phyloP scores from a whole-genome alignment of 2,113 vertebrate species.

The Pelvicachromis taeniatus region DNA sequence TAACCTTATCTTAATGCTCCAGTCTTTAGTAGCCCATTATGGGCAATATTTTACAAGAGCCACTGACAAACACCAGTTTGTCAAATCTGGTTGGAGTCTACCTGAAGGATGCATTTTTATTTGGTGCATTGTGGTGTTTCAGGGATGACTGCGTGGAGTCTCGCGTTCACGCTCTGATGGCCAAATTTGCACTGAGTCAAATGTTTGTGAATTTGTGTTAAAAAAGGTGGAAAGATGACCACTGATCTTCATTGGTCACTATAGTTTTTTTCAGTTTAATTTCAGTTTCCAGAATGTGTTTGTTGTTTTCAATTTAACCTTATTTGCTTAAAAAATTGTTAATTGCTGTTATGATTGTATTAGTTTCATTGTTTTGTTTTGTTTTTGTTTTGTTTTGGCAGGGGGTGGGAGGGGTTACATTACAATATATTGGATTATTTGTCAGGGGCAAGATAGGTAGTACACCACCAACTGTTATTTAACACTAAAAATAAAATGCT shows the following conservation, averaged over 20 bases:
- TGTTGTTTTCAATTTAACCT: not conserved
- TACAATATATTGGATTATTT: not conserved
- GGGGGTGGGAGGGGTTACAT: not conserved
- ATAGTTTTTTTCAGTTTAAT: not conserved
- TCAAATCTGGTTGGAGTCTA: not conserved
- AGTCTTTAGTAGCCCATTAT: not conserved
- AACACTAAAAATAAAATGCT: not conserved
- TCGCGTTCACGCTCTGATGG: not conserved
- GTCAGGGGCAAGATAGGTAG: not conserved
- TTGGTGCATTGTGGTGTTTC: not conserved
- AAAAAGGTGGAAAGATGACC: not conserved
- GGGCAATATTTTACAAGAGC: not conserved
- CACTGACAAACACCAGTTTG: not conserved
- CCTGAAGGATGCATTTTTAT: not conserved
- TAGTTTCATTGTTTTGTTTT: not conserved
- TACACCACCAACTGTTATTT: not conserved
- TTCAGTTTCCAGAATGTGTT: not conserved
- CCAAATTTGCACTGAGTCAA: not conserved
- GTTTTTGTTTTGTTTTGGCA: fast-evolving
- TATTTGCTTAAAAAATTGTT: not conserved
- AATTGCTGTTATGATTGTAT: not conserved
- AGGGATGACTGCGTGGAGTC: not conserved
- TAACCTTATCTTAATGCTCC: not conserved
- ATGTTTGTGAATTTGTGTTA: not conserved
- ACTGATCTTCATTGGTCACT: not conserved